These are phyloP conservation scores for Siniperca knerii DNA, from an alignment of 2,113 vertebrate genomes.

Conservation along the genomic window DNA sequence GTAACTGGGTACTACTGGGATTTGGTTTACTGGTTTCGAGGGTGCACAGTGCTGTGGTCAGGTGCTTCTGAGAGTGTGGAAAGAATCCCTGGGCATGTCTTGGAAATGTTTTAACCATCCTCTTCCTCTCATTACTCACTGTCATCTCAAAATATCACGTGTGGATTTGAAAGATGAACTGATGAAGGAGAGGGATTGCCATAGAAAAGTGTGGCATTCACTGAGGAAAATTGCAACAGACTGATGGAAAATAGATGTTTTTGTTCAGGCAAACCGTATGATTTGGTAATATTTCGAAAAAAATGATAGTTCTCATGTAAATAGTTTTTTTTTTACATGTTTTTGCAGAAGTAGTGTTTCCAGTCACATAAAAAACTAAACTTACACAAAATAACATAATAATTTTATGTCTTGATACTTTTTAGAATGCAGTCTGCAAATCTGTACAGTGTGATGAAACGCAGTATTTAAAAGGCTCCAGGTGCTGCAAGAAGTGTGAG, in stretches of 20 bases:
- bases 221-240: background rate
- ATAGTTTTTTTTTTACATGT: background rate
- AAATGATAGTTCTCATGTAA: background rate
- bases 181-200: background rate
- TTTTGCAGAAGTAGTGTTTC: background rate
- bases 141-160: conserved; percentile 46
- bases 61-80: conserved; percentile 62
- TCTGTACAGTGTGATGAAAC: conserved; percentile 63
- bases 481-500: conserved; percentile 82
- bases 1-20: background rate
- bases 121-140: conserved; percentile 68
- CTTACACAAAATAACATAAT: background rate
- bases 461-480: conserved; percentile 71
- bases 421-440: conserved; percentile 72
- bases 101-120: conserved; percentile 62
- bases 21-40: conserved; percentile 48
- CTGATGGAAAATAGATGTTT: background rate
- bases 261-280: background rate
- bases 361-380: background rate
- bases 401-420: conserved; percentile 20
- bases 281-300: background rate
- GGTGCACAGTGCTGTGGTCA: conserved; percentile 46
- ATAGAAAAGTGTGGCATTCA: background rate
- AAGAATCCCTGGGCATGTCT: conserved; percentile 57
- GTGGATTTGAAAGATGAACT: conserved; percentile 18